These are phyloP conservation scores for Argyresthia goedartella DNA, from an alignment of 2,888 invertebrate species.

Conservation along the genomic window DNA sequence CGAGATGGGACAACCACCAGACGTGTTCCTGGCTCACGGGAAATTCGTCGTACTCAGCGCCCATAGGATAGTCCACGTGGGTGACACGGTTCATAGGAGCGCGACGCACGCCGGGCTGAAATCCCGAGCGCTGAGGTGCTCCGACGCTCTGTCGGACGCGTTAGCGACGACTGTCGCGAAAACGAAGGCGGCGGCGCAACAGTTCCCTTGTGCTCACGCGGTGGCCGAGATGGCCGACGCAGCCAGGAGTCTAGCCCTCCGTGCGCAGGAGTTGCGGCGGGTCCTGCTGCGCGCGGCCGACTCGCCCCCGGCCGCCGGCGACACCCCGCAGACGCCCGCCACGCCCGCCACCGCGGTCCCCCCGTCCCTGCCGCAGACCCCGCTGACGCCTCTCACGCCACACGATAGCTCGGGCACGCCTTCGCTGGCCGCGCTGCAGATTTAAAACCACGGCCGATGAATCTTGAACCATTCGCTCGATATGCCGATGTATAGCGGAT, in stretches of 20 bases:
- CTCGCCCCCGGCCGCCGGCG: slow-evolving; percentile 34
- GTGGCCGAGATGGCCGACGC: slow-evolving; percentile 96
- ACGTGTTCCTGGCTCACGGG: slow-evolving; percentile 92
- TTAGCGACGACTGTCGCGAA: slow-evolving; percentile 86
- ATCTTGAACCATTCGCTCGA: no score
- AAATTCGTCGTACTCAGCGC: slow-evolving; percentile 96
- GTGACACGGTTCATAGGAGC: slow-evolving; percentile 93
- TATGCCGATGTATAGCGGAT: no score
- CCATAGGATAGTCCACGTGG: slow-evolving; percentile 93
- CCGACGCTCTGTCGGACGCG: slow-evolving; percentile 85
- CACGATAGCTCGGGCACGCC: slow-evolving; percentile 30
- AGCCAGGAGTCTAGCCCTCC: slow-evolving; percentile 86
- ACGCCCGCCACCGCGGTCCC: no score
- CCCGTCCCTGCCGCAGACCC: slow-evolving; percentile 39
- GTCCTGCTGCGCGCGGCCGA: slow-evolving; percentile 79
- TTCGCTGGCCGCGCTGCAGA: slow-evolving; percentile 46
- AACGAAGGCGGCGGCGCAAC: slow-evolving; percentile 91
- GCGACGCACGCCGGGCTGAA: slow-evolving; percentile 81
- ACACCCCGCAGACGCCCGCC: slow-evolving; percentile 36
- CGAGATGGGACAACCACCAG: slow-evolving; percentile 93
- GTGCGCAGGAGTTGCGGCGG: slow-evolving; percentile 84
- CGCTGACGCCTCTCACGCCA: slow-evolving; percentile 37
- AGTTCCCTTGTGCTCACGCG: slow-evolving; percentile 91
- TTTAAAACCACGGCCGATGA: no score
- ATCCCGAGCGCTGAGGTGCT: slow-evolving; percentile 79